Base-by-base conservation (phyloP, 1,140 invertebrate species). In the Drosophila pectinifera region DNA sequence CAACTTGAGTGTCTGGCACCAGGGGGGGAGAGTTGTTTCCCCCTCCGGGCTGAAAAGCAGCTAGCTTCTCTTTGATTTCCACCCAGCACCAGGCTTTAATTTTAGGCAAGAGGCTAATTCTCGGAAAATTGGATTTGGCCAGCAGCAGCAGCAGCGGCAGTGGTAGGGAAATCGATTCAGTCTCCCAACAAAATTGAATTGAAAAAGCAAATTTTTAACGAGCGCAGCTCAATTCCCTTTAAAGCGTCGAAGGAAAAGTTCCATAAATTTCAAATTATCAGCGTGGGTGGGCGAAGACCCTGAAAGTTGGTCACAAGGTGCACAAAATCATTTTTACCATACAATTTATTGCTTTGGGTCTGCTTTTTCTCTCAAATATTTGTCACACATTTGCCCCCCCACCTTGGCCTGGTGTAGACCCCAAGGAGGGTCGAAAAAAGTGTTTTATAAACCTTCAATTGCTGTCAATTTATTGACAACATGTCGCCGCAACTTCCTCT, bases 391-490 rank as follows among this genome's bases (percentile, higher is more conserved):
- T 54, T 48, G 36, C 31, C 55, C 18, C 28, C 10, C 43, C 59
- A n/a, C 41, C 31, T 53, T 5, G 18, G 18, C 18, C 49, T 53
- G 49, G 49, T 18, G 31, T 53, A 53, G 51, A 39, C 48, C 43
- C 24, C 38, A 51, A 63, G 38, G 48, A 63, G 54, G 63, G 59
- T 46, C 54, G 49, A 80, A 64, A 84, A 89, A 90, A 89, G 84
- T 90, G 84, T 89, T 89, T 89, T 89, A 88, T 89, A 84, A 89
- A 90, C 84, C 84, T 90, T 89, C 84, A 89, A 89, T 89, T 89
- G 85, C 84, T 89, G 84, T 89, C 84, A 89, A 89, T 89, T 89
- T 89, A 89, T 89, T 89, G 84, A 89, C 85, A 89, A 74, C 80
- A 89, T 89, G 85, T 76, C 80, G 83, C 84, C 78, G 64, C 73